Evolutionary conservation across 1,140 invertebrate genomes (phyloP).

Genomic region (Drosophila sechellia): DNA sequence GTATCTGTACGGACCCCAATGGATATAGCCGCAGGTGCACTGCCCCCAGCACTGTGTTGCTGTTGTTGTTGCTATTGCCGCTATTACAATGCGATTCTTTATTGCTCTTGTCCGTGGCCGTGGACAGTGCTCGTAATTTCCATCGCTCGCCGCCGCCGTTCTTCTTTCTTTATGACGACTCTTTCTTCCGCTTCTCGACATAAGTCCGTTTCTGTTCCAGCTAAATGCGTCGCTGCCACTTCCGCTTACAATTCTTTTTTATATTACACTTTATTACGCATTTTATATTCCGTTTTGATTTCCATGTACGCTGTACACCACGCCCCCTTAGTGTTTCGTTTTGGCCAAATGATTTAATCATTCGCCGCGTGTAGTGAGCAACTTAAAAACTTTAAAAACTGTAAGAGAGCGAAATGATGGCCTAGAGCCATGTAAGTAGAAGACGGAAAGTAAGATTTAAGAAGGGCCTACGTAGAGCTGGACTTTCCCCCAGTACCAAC

Average conservation of each 20-base stretch:
- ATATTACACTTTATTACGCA: constrained; percentile 75
- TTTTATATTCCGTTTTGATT: constrained; percentile 66
- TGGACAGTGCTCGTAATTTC: constrained; percentile 70
- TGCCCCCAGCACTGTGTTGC: constrained; percentile 35
- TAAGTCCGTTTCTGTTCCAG: constrained; percentile 44
- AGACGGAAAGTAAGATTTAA: constrained; percentile 57
- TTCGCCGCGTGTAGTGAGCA: constrained; percentile 34
- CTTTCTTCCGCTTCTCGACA: constrained; percentile 42
- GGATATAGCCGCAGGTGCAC: constrained; percentile 51
- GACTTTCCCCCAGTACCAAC: too few relatives aligned
- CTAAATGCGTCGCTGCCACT: constrained; percentile 75
- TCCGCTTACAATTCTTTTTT: constrained; percentile 78
- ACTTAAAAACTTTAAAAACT: constrained; percentile 2
- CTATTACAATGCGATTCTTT: constrained; percentile 58
- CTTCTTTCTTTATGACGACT: constrained; percentile 68
- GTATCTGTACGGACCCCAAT: constrained; percentile 2
- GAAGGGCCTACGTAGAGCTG: too few relatives aligned
- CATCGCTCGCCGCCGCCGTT: constrained; percentile 66
- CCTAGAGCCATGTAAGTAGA: constrained; percentile 56
- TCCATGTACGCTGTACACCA: constrained; percentile 39
- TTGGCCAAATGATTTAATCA: constrained; percentile 71
- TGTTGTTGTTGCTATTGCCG: constrained; percentile 52
- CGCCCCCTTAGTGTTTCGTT: constrained; percentile 13
- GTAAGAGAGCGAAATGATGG: constrained; percentile 15
- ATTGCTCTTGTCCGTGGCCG: constrained; percentile 66